Conservation (phyloP, 2,888 invertebrate species). For the Liodrosophila aerea region DNA sequence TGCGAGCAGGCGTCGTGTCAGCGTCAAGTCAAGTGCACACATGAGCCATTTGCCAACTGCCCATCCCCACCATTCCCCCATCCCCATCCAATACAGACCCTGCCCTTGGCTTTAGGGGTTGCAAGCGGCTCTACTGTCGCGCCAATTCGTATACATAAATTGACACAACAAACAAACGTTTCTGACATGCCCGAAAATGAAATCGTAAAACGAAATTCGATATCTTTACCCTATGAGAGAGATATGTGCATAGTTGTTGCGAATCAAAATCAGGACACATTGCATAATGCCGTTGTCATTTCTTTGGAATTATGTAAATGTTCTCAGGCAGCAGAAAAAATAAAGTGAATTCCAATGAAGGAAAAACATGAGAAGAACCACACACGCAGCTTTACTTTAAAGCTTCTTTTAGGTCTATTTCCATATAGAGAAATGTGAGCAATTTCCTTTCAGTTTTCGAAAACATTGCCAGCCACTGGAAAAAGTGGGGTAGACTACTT, state of each 20-base stretch:
- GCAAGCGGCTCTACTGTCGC: conserved; percentile 46
- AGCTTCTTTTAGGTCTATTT: no score
- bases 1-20: conserved; percentile 44
- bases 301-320: conserved; percentile 43
- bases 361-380: no score
- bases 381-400: no score
- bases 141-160: conserved; percentile 57
- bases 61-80: background rate
- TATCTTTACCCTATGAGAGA: conserved; percentile 24
- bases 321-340: conserved; percentile 4
- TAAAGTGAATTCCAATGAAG: conserved; percentile 4
- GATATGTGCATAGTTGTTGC: conserved; percentile 6
- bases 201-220: conserved; percentile 70
- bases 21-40: conserved; percentile 46
- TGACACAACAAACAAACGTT: conserved; percentile 44
- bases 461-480: no score
- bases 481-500: no score
- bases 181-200: conserved; percentile 52
- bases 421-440: no score
- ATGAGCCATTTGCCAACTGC: conserved; percentile 21
- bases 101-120: conserved; percentile 40
- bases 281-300: conserved; percentile 21
- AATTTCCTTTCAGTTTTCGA: no score
- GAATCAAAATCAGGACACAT: conserved; percentile 31
- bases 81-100: background rate